A percentile compares a stretch with the other conserved stretches of the same genome.
These are phyloP conservation scores for Eupeodes latifasciatus DNA, from an alignment of 2,888 invertebrate species.

Conservation along the genomic window DNA sequence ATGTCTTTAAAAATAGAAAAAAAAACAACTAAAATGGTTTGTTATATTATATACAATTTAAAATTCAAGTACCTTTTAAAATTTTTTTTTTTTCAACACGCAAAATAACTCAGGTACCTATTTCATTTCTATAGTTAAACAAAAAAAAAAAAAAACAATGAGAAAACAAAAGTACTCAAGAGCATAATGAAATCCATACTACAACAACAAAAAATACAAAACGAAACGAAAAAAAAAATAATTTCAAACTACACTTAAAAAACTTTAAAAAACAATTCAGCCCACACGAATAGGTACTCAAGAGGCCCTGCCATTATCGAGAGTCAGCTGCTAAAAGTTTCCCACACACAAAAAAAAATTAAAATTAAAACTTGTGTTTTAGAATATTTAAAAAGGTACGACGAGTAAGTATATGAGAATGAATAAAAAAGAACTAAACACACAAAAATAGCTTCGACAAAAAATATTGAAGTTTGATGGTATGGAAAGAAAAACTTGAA, in stretches of 20 bases:
- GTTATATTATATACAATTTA: background rate
- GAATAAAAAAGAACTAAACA: no score
- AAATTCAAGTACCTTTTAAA: background rate
- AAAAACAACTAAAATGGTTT: background rate
- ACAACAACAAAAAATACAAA: no score
- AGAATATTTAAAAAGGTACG: background rate
- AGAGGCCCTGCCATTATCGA: background rate
- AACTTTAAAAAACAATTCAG: background rate
- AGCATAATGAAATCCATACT: background rate
- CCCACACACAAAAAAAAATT: background rate
- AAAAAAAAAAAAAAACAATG: background rate
- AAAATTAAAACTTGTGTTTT: background rate
- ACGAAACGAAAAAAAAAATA: background rate
- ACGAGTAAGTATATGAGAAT: no score
- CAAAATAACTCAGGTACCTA: background rate
- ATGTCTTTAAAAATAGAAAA: no score
- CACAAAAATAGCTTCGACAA: no score
- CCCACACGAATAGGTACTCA: background rate
- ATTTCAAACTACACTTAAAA: conserved; percentile 8
- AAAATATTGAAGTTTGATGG: no score
- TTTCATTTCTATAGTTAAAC: background rate
- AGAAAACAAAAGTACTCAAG: background rate
- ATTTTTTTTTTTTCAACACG: background rate
- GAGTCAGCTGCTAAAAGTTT: conserved; percentile 8
- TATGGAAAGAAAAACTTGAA: no score